Evolutionary conservation across 2,113 vertebrate genomes (phyloP), one percentile per base, ranked within the genome.

Genomic region (Colinus virginianus): DNA sequence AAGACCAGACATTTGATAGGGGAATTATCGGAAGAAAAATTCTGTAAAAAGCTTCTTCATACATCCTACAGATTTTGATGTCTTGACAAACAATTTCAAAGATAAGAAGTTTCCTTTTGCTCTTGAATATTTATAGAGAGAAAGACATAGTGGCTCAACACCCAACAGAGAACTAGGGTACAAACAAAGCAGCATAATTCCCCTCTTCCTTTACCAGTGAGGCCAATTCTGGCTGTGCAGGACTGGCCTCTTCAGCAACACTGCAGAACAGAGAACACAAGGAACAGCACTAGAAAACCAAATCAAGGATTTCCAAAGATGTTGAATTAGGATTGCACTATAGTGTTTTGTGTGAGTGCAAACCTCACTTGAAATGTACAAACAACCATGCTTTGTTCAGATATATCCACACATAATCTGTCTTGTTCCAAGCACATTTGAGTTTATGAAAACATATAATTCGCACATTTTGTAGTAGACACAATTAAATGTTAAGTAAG

Each of bases 41-140:
- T 48, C 64, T 90, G 40, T 64, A 79, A 79, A 89, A 69, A 83
- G 67, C 26, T 51, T 61, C n/a, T 85, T 69, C 64, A 56, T 62
- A n/a, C 2, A 7, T 56, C 87, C 81, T 80, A 28, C 70, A 86
- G 45, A 90, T 90, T 90, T 83, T 95, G 82, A 95, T 78, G 80
- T 53, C 72, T 88, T 90, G 90, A 86, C 84, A 93, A 86, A 91
- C 83, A 72, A 53, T 86, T 95, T 86, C 72, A 91, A 81, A 94
- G 90, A 64, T 68, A 90, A 93, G 82, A 76, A 94, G n/a, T 42
- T 95, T 72, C 53, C 45, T 40, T 83, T 61, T 93, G 61, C 53
- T 90, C 77, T 38, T 83, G 42, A 90, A 83, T 91, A 94, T 93
- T 87, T 88, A 88, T 72, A 32, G 40, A 70, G 30, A 79, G 30